Percentiles rank a stretch among this genome's conserved stretches.
phyloP scores from a whole-genome alignment of 2,888 invertebrate species.

The Dioctria linearis region DNA sequence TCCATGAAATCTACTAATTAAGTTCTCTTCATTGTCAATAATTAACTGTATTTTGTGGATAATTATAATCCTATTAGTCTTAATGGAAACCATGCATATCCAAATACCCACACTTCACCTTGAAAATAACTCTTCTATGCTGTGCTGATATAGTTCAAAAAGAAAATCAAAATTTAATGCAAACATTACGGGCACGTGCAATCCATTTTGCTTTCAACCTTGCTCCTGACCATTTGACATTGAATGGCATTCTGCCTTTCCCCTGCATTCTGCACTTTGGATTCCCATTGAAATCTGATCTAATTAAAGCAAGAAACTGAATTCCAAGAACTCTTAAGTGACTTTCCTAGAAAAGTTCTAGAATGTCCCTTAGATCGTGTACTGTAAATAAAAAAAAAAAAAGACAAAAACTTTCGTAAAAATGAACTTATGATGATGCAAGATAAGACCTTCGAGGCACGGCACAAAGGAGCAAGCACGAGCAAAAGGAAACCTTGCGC shows the following conservation, averaged over 20 bases:
- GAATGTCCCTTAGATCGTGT: not conserved
- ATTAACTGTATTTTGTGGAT: too few species aligned
- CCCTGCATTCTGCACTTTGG: not conserved
- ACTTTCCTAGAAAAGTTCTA: slow-evolving; percentile 7
- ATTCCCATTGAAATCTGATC: slow-evolving; percentile 36
- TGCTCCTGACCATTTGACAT: slow-evolving; percentile 48
- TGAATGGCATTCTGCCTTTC: slow-evolving; percentile 10
- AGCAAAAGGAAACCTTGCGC: slow-evolving; percentile 15
- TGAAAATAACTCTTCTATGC: too few species aligned
- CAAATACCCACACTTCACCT: too few species aligned
- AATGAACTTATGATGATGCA: slow-evolving; percentile 56
- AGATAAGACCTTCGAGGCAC: slow-evolving; percentile 55
- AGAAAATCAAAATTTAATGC: not conserved
- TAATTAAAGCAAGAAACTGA: slow-evolving; percentile 41
- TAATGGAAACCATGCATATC: too few species aligned
- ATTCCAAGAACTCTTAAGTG: slow-evolving; percentile 30
- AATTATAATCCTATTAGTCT: too few species aligned
- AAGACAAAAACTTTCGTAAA: slow-evolving; percentile 11
- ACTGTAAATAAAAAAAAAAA: not conserved
- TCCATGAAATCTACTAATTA: too few species aligned
- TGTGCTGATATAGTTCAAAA: too few species aligned
- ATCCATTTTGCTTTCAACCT: not conserved
- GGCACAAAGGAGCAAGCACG: slow-evolving; percentile 33
- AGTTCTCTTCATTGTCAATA: too few species aligned
- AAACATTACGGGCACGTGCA: not conserved